These are phyloP conservation scores for Coenonympha glycerion DNA, from an alignment of 2,888 invertebrate genomes.

Conservation along the genomic window DNA sequence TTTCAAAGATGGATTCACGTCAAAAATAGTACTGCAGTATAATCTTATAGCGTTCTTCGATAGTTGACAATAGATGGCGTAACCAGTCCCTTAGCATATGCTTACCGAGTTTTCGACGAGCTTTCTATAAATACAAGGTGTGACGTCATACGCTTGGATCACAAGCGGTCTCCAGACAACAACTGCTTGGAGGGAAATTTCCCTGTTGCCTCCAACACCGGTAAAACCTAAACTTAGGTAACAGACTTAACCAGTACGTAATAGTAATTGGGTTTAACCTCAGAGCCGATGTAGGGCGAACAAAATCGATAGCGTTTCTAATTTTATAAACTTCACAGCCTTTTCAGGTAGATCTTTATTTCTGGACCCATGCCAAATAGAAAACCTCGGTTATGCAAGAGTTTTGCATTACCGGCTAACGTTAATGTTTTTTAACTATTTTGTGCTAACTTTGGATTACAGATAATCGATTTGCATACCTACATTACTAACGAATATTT, in stretches of 20 bases:
- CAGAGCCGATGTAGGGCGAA: conserved; percentile 14
- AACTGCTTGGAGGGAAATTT: too few relatives aligned
- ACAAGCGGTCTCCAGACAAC: too few relatives aligned
- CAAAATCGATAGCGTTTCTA: conserved; percentile 28
- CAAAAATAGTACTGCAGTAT: too few relatives aligned
- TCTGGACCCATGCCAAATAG: conserved; percentile 23
- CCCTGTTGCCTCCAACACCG: too few relatives aligned
- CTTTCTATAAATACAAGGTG: too few relatives aligned
- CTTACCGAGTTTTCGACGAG: too few relatives aligned
- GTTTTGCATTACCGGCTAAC: conserved; percentile 3
- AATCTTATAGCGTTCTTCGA: too few relatives aligned
- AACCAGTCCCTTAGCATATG: too few relatives aligned
- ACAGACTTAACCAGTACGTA: background rate
- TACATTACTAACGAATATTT: too few relatives aligned
- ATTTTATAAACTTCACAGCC: conserved; percentile 27
- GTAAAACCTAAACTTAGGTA: background rate
- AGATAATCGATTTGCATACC: background rate
- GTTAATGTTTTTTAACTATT: background rate
- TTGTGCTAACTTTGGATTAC: conserved; percentile 8
- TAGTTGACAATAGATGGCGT: too few relatives aligned
- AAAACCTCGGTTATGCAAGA: conserved; percentile 14
- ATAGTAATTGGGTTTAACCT: conserved; percentile 6
- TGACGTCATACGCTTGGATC: too few relatives aligned
- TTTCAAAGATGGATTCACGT: too few relatives aligned
- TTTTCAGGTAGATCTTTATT: conserved; percentile 23